Evolutionary conservation across 2,113 vertebrate species (phyloP), one percentile per base, ranked within the genome.

Genomic region (Callithrix jacchus): DNA sequence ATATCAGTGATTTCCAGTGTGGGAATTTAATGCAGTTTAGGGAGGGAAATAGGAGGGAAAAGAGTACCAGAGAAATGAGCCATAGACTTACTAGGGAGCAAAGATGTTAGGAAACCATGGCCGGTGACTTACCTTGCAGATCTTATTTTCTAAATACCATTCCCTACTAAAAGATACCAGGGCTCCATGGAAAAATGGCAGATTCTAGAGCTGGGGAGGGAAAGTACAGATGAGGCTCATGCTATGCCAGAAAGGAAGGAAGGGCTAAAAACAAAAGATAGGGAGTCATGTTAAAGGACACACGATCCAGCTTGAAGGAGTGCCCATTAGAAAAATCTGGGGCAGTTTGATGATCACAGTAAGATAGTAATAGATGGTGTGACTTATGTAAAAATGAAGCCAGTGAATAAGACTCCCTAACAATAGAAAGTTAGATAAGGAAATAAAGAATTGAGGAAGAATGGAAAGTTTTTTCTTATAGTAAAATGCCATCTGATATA

Each of bases 11-110:
- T 94, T 91, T 82, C 61, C 82, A 74, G 32, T 86, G 3, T 74
- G 17, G 87, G 74, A n/a, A 92, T 54, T 32, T 79, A 77, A 56
- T 91, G 20, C 64, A 93, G n/a, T 89, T 93, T 86, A 91, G 56
- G 25, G 47, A 81, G 47, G 56, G 21, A 82, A 73, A 92, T 40
- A 56, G 66, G 13, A 81, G 8, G 56, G 23, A 32, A 85, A 87
- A 92, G 37, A 79, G 37, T 68, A 71, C 71, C 37, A 23, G 93
- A 54, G 58, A 84, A 94, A 37, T 6, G 21, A 89, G 3, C 35
- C 21, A 23, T 93, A 64, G 37, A 21, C 12, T 94, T 32, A 80
- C 68, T 84, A 64, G 35, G 37, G 18, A 95, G 21, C 79, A 94
- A 56, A 86, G 87, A 88, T 9, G 8, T 79, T 49, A 45, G 74